A percentile compares a stretch with the other conserved stretches of the same genome.
phyloP scores from a whole-genome alignment of 1,140 invertebrate genomes.

The Apocrypta bakeri region DNA sequence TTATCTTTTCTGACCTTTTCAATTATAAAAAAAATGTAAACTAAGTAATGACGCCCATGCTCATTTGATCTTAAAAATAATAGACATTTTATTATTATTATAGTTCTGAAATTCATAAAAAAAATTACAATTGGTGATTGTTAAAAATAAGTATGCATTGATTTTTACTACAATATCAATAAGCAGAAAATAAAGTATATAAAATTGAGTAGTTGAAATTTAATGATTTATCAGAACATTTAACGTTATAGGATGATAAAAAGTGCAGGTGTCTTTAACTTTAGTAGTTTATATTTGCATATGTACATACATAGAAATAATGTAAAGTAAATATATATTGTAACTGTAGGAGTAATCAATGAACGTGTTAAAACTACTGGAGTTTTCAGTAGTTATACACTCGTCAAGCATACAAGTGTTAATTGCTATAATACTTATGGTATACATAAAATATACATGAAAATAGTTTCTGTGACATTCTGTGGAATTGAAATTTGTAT shows the following conservation, averaged over 20 bases:
- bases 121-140: not conserved
- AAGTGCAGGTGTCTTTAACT: constrained; percentile 47
- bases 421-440: not conserved
- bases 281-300: constrained; percentile 44
- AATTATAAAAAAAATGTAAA: not conserved
- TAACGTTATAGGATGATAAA: constrained; percentile 34
- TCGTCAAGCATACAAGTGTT: not conserved
- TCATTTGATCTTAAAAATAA: not conserved
- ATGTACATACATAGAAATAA: constrained; percentile 45
- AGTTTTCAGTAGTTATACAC: not conserved
- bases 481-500: too few relatives aligned
- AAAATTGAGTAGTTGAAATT: constrained; percentile 9
- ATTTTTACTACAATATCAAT: not conserved
- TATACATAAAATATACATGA: not conserved
- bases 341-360: constrained; percentile 9
- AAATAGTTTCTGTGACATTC: not conserved
- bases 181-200: not conserved
- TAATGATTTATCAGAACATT: constrained; percentile 31
- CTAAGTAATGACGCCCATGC: not conserved
- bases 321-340: constrained; percentile 37
- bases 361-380: not conserved
- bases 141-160: not conserved
- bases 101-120: not conserved
- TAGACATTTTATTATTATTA: not conserved
- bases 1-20: not conserved